Conservation (phyloP, 1,140 invertebrate species). For the Drosophila sucinea region DNA sequence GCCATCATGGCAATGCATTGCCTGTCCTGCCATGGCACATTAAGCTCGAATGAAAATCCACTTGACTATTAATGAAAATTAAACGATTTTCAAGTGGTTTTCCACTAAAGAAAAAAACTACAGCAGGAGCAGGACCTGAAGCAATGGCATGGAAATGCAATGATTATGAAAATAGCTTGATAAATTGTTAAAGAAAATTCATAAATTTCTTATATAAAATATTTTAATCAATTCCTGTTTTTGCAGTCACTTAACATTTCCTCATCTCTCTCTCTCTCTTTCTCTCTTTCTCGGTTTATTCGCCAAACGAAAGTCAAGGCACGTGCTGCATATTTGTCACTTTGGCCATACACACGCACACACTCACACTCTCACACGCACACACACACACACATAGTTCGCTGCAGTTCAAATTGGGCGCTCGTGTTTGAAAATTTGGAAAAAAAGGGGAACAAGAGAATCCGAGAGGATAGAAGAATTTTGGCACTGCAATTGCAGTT, state of each 20-base stretch:
- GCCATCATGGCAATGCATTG: conserved; percentile 35
- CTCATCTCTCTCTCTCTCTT: not conserved
- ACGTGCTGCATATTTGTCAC: conserved; percentile 77
- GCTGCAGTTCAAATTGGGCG: conserved; percentile 48
- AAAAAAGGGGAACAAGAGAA: conserved; percentile 19
- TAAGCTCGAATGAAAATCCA: conserved; percentile 69
- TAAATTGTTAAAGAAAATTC: conserved; percentile 2
- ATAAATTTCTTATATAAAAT: not conserved
- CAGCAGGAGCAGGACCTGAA: not conserved
- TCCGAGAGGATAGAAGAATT: not conserved
- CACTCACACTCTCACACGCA: not conserved
- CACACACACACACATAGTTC: conserved; percentile 43
- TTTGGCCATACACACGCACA: conserved; percentile 24
- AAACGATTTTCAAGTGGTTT: conserved; percentile 67
- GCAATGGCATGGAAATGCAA: conserved; percentile 1
- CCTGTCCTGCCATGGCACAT: conserved; percentile 53
- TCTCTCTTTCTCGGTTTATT: not conserved
- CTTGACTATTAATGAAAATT: conserved; percentile 74
- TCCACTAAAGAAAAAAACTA: not conserved
- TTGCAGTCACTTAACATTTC: conserved; percentile 1
- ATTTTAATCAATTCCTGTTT: not conserved
- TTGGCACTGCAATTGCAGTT: conserved; percentile 10
- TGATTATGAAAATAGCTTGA: not conserved
- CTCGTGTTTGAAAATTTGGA: conserved; percentile 66
- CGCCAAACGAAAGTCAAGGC: conserved; percentile 18